Evolutionary conservation across 1,140 invertebrate species (phyloP).

Genomic region (Magallana ariakensis): DNA sequence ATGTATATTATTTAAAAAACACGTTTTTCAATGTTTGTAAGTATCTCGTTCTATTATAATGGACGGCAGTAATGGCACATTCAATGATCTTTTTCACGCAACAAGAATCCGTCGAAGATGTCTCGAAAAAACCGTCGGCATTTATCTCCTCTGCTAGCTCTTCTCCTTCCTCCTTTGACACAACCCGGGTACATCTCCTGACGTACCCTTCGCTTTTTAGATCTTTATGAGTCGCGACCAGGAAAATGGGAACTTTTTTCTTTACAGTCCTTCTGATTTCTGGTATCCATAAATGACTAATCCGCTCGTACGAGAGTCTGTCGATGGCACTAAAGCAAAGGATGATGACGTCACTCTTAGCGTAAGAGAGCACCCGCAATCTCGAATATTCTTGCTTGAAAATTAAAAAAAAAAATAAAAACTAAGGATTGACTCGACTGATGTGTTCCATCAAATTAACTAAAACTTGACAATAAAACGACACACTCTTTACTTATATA

Average conservation of each 20-base stretch:
- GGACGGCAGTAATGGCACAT: neutral
- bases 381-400: conserved; percentile 51
- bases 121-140: conserved; percentile 49
- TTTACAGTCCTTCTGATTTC: conserved; percentile 44
- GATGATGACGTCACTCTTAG: conserved; percentile 53
- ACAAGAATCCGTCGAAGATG: neutral
- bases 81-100: neutral
- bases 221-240: conserved; percentile 52
- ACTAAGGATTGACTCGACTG: no score
- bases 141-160: conserved; percentile 42
- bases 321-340: conserved; percentile 54
- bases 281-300: conserved; percentile 48
- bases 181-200: neutral
- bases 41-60: neutral
- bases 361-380: conserved; percentile 50
- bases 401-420: neutral
- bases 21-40: neutral
- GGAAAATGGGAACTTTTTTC: conserved; percentile 43
- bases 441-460: no score
- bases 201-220: conserved; percentile 43
- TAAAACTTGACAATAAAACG: no score
- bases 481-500: no score
- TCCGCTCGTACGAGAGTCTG: conserved; percentile 49
- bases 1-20: neutral
- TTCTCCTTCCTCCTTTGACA: conserved; percentile 51